Base-by-base conservation (phyloP, 1,140 invertebrate species). In the Cotesia chilonis region DNA sequence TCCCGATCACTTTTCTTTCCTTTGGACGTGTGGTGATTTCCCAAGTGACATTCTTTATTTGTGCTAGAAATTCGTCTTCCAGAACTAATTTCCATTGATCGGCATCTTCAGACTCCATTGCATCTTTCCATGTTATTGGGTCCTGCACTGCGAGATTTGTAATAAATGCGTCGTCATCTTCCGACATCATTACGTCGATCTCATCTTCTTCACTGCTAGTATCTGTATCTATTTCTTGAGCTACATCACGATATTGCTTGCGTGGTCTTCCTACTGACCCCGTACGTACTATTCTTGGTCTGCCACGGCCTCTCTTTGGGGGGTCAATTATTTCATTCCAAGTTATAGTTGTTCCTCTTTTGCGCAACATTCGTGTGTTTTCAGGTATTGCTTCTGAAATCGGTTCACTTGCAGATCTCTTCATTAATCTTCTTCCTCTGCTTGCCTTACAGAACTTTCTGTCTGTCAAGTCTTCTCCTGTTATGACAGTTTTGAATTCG, bases 41-140 rank as follows among this genome's bases (percentile, higher is more conserved):
- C 78, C 76, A 77, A 1, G 75, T 76, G 28, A 73, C 64, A 55
- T 79, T 79, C 37, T 63, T 67, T 20, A 73, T 72, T 37, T 75
- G 71, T 2, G 67, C 61, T 4, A 77, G 9, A 4, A 37, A 67
- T 71, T 79, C 75, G 10, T 71, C 65, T 37, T 73, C 54, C 35
- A 79, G 59, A 0, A 76, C 74, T 7, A 35, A 47, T 59, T 36
- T 38, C 76, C 75, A 78, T 0, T 51, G 7, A 3, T 66, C 37
- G 4, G 61, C 60, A 9, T 80, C 71, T 35, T 72, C 41, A 7
- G 52, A n/a, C 9, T 68, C n/a, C 3, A n/a, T 73, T 14, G 72
- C 68, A 47, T 77, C 36, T 47, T 59, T 5, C 64, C 68, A 71
- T 36, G 57, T 63, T 0, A 41, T 55, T 4, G 68, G 52, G 12